Conservation (phyloP, 2,888 invertebrate species). For the Eilema griseolum region DNA sequence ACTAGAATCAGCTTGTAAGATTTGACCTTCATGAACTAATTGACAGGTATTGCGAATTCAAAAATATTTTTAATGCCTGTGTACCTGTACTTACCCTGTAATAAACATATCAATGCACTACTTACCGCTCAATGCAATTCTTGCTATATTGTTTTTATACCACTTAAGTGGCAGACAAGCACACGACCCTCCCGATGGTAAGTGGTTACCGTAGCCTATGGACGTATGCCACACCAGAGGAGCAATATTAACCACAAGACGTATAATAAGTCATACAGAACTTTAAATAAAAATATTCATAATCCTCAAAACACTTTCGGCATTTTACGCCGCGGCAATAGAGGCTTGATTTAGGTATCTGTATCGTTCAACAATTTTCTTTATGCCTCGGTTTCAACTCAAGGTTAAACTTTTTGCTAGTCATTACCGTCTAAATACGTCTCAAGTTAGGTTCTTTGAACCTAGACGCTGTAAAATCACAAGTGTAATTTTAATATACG, state of each 20-base stretch:
- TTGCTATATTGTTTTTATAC: no score
- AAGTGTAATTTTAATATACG: slow-evolving; percentile 5
- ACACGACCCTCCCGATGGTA: no score
- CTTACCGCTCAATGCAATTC: not conserved
- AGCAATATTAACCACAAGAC: no score
- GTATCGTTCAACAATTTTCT: slow-evolving; percentile 10
- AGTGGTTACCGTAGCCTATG: no score
- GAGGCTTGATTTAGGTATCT: not conserved
- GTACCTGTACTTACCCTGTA: not conserved
- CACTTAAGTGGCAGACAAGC: no score
- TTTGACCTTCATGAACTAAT: no score
- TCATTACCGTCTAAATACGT: slow-evolving; percentile 8
- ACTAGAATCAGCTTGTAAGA: no score
- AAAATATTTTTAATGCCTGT: not conserved
- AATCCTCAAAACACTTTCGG: slow-evolving; percentile 2
- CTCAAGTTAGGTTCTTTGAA: slow-evolving; percentile 11
- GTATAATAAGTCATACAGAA: not conserved
- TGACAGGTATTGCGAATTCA: not conserved
- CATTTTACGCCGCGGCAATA: not conserved
- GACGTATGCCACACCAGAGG: no score
- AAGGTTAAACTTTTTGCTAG: slow-evolving; percentile 10
- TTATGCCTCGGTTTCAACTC: slow-evolving; percentile 11
- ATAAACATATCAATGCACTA: no score
- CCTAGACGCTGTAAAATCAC: slow-evolving; percentile 1
- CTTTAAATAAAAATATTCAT: not conserved